A percentile compares a stretch with the other conserved stretches of the same genome.
These are phyloP conservation scores for Rhysida immarginata DNA, from an alignment of 1,140 invertebrate species.

Conservation along the genomic window DNA sequence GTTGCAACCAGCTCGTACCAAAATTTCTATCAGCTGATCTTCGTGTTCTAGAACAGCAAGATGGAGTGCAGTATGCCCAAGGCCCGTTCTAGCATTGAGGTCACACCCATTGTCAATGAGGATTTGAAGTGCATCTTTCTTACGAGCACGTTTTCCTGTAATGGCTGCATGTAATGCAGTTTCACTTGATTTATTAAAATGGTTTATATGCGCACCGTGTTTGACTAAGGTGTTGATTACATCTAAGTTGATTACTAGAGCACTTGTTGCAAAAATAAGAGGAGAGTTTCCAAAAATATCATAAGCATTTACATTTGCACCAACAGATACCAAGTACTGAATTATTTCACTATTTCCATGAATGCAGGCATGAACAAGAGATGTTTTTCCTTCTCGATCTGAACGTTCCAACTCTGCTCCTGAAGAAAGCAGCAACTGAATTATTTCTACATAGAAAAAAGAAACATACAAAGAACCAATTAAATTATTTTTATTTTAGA, in stretches of 20 bases:
- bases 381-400: conserved; percentile 12
- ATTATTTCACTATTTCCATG: conserved; percentile 1
- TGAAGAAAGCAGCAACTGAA: conserved; percentile 12
- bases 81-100: conserved; percentile 12
- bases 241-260: background rate
- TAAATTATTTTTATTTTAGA: no score
- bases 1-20: conserved; percentile 17
- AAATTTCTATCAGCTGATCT: conserved; percentile 11
- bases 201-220: conserved; percentile 1
- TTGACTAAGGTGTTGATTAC: background rate
- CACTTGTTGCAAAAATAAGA: conserved; percentile 6
- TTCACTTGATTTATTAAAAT: conserved; percentile 15
- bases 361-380: conserved; percentile 10
- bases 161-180: conserved; percentile 17
- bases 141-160: conserved; percentile 11
- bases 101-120: conserved; percentile 10
- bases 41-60: conserved; percentile 18
- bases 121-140: conserved; percentile 10
- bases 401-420: conserved; percentile 13
- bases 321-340: background rate
- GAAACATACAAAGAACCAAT: background rate
- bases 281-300: conserved; percentile 9
- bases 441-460: conserved; percentile 1
- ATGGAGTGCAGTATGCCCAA: conserved; percentile 20
- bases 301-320: conserved; percentile 6